Conservation (phyloP, 2,113 vertebrate species). For the Arothron firmamentum region DNA sequence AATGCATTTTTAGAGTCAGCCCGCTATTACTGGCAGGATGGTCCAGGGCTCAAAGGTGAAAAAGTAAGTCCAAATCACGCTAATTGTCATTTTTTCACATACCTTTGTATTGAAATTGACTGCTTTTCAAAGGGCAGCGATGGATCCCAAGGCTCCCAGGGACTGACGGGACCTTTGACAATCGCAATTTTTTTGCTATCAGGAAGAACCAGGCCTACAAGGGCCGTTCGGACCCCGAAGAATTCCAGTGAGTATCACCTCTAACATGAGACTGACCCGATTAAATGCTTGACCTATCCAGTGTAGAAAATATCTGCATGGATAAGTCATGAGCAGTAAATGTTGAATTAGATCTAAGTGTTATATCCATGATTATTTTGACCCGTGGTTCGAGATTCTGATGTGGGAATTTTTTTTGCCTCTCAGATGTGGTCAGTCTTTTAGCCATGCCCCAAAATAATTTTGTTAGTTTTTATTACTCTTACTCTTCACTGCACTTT, state of each 20-base stretch:
- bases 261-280: no score
- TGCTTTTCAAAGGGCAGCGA: constrained; percentile 79
- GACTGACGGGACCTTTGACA: constrained; percentile 66
- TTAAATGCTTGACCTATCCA: no score
- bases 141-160: constrained; percentile 80
- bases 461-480: no score
- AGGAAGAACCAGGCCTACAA: no score
- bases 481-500: no score
- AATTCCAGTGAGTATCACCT: no score
- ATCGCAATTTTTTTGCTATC: no score
- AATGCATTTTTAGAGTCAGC: constrained; percentile 76
- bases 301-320: neutral
- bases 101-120: constrained; percentile 1
- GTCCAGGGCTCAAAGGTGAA: constrained; percentile 83
- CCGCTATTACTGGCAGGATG: constrained; percentile 84
- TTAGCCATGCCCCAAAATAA: no score
- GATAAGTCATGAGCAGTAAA: neutral
- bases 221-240: no score
- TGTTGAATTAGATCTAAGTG: neutral
- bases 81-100: neutral
- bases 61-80: constrained; percentile 70
- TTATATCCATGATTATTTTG: neutral
- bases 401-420: no score
- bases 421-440: no score
- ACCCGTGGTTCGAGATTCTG: neutral